Evolutionary conservation across 2,797 vertebrate species (phyloP).

Genomic region (Arremon brunneinucha): DNA sequence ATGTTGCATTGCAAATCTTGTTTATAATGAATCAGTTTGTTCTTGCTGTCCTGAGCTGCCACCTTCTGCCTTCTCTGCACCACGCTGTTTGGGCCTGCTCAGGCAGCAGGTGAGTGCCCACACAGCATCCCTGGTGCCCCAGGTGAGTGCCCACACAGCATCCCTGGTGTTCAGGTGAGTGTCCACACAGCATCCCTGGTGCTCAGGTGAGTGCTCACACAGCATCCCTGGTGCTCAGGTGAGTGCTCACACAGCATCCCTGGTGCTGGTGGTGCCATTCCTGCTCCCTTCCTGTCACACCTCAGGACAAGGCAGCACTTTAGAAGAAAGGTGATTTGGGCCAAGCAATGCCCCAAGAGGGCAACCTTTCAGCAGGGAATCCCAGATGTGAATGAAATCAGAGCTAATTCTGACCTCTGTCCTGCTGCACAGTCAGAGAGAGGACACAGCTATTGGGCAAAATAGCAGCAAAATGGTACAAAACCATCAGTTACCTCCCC

Average conservation of each 20-base stretch:
- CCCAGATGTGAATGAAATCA: not conserved
- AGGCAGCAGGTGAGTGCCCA: not conserved
- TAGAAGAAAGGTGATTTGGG: not conserved
- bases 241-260: no score
- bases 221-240: not conserved
- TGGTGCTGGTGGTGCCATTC: not conserved
- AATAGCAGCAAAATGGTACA: not conserved
- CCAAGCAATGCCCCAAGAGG: not conserved
- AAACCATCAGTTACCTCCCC: not conserved
- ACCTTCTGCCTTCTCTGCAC: not conserved
- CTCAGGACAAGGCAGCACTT: not conserved
- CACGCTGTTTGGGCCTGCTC: not conserved
- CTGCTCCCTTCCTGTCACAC: not conserved
- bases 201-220: not conserved
- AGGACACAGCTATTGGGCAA: not conserved
- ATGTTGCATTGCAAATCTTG: not conserved
- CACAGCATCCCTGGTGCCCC: fast-evolving
- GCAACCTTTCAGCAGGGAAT: not conserved
- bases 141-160: not conserved
- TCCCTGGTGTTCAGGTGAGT: not conserved
- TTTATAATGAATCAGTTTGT: not conserved
- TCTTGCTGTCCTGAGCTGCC: not conserved
- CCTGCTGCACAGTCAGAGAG: not conserved
- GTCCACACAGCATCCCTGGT: not conserved
- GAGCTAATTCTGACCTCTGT: not conserved